Evolutionary conservation across 2,888 invertebrate species (phyloP), one percentile per base, ranked within the genome.

Genomic region (Acanthosoma haemorrhoidale): DNA sequence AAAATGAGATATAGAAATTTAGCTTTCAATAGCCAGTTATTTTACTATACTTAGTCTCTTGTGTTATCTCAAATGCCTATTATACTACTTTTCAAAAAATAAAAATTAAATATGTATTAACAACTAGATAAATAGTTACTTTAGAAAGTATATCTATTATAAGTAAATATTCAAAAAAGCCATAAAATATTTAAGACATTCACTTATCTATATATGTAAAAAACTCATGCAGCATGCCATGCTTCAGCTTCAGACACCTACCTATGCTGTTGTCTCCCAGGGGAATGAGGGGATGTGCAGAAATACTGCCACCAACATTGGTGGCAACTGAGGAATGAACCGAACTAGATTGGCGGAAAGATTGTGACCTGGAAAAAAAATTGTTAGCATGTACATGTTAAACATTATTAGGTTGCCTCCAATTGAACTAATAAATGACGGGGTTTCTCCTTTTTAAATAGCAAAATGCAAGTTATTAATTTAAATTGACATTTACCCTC

Each of bases 221-320:
- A 68, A 31, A 57, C 21, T 32, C 39, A 34, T 57, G 67, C 57
- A 57, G 8, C 67, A 67, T 67, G 67, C 36, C 68, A 68, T 51
- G 58, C 58, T 32, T 31, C 51, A 32, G 16, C 31, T 39, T 58
- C 2, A 25, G 34, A 29, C 36, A 83, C 83, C 79, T 83, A 83
- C 83, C 83, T 79, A 82, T 77, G 70, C 77, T 77, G 74, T 76
- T 77, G 73, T 78, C 78, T 59, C 77, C 92, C 85, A 93, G 89
- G 84, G 93, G 93, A 87, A 93, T 90, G 87, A 93, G 88, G 84
- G 92, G 92, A 85, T 92, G 92, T 83, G 92, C 92, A 84, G 92
- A 92, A 86, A 92, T 88, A 88, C 91, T 91, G 86, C 89, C 87
- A 86, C 89, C 89, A 84, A 88, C 88, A 84, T 87, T 83, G 84